Conservation (phyloP, 2,113 vertebrate genomes). For the Myiagra hebetior region DNA sequence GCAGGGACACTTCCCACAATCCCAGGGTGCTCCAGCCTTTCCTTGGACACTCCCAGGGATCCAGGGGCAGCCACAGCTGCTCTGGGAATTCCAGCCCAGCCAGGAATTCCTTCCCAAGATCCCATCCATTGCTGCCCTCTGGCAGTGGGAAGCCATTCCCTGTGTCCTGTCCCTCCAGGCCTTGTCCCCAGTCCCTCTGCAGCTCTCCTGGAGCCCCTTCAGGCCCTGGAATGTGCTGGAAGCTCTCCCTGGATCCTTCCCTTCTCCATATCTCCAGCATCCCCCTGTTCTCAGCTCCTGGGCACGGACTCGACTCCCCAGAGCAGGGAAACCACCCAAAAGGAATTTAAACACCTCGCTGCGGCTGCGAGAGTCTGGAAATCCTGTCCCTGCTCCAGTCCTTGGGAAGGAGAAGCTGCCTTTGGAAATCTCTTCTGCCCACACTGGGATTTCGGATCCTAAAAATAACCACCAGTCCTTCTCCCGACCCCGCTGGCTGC, state of each 20-base stretch:
- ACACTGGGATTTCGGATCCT: not conserved
- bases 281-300: not conserved
- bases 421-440: not conserved
- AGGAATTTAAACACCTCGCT: accelerated
- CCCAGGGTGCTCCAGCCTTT: no score
- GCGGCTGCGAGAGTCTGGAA: not conserved
- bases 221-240: not conserved
- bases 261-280: not conserved
- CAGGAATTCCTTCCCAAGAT: not conserved
- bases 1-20: no score
- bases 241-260: not conserved
- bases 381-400: not conserved
- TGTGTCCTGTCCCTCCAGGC: not conserved
- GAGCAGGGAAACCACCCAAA: not conserved
- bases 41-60: not conserved
- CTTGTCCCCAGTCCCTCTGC: not conserved
- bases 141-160: not conserved
- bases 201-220: not conserved
- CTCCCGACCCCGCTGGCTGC: not conserved
- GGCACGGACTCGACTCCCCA: not conserved
- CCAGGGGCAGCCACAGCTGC: not conserved
- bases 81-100: not conserved
- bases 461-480: not conserved
- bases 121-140: not conserved
- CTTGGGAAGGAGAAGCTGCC: not conserved